A percentile compares a stretch with the other conserved stretches of the same genome.
Conservation (phyloP, 2,113 vertebrate genomes). For the Lethenteron camtschaticum region DNA sequence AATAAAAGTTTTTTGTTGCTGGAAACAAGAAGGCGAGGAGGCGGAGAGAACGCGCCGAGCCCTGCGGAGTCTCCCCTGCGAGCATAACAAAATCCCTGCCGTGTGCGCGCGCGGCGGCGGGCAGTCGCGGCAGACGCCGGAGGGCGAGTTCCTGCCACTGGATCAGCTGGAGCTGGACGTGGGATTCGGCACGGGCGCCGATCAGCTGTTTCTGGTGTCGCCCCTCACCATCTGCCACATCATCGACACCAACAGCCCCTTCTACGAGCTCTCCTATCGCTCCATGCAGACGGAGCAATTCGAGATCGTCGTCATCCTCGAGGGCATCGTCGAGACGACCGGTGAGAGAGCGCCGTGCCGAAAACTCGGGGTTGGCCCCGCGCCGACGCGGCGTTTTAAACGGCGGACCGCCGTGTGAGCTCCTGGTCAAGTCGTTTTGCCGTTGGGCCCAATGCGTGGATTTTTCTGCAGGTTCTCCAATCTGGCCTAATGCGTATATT, state of each 20-base stretch:
- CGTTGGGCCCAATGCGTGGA: no score
- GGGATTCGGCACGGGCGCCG: slow-evolving; percentile 90
- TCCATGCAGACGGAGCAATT: slow-evolving; percentile 97
- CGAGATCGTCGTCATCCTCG: slow-evolving; percentile 95
- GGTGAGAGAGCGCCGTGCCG: slow-evolving; percentile 33
- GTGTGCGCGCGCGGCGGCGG: neutral
- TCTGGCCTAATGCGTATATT: no score
- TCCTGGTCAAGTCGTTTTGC: no score
- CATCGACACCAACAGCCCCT: slow-evolving; percentile 94
- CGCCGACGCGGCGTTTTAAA: no score
- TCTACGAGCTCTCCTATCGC: slow-evolving; percentile 87
- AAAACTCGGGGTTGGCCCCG: no score
- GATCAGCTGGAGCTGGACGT: slow-evolving; percentile 98
- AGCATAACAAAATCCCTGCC: neutral
- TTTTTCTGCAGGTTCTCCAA: no score
- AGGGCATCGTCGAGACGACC: slow-evolving; percentile 94
- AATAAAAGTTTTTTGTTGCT: no score
- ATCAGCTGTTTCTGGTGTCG: slow-evolving; percentile 97
- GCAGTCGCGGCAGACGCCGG: slow-evolving; percentile 91
- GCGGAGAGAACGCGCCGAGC: no score
- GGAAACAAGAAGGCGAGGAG: no score
- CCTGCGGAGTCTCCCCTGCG: no score
- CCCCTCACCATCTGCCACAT: slow-evolving; percentile 97
- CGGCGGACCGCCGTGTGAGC: no score
- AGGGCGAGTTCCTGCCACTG: slow-evolving; percentile 91